Evolutionary conservation across 2,888 invertebrate species (phyloP).

Genomic region (Tetragonisca angustula): DNA sequence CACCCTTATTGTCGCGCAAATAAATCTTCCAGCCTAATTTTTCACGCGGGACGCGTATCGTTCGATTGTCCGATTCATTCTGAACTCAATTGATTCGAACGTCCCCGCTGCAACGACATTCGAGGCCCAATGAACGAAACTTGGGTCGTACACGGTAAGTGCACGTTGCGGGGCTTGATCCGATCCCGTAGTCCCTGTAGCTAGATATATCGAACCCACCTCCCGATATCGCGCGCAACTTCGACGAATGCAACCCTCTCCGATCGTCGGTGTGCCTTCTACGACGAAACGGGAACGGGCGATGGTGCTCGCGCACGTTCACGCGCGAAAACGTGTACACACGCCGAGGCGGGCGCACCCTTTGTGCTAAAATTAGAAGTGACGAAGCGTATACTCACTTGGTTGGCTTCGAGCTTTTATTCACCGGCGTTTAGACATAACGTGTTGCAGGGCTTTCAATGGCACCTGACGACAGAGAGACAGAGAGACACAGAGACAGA

Average conservation of each 20-base stretch:
- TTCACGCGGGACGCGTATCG: no score
- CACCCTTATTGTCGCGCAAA: no score
- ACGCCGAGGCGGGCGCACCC: constrained; percentile 72
- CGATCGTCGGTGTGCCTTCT: not conserved
- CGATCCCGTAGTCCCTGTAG: constrained; percentile 42
- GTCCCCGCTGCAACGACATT: no score
- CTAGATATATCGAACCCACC: constrained; percentile 58
- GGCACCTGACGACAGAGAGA: constrained; percentile 36
- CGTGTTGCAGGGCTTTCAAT: constrained; percentile 69
- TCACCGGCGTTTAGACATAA: constrained; percentile 73
- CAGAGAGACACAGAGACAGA: not conserved
- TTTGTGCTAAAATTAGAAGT: constrained; percentile 83
- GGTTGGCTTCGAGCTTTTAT: constrained; percentile 76
- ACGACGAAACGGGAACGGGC: not conserved
- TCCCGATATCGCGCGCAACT: constrained; percentile 40
- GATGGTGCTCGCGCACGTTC: constrained; percentile 15
- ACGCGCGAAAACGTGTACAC: constrained; percentile 35
- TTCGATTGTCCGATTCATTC: no score
- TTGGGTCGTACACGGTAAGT: no score
- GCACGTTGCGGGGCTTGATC: no score
- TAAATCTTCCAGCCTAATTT: no score
- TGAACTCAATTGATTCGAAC: no score
- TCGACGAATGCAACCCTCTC: not conserved
- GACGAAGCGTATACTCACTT: constrained; percentile 80
- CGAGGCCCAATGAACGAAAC: no score